Base-by-base conservation (phyloP, 2,113 vertebrate genomes). In the Fregata magnificens region DNA sequence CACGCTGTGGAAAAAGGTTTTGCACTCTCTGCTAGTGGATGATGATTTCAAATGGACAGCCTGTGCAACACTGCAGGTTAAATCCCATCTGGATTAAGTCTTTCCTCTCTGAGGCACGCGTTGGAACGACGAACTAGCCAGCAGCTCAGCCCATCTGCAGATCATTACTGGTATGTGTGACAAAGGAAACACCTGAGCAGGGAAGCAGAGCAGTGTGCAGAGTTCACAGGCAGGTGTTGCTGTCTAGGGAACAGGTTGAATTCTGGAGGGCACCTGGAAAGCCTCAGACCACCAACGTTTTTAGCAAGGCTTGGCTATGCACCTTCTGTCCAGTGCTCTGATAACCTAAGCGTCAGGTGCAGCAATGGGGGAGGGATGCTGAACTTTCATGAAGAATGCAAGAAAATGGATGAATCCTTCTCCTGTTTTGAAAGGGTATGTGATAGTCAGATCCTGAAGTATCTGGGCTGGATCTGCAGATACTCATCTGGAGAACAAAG, bases 111-210 rank as follows among this genome's bases (percentile, higher is more conserved):
- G 32, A 95, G 53, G 83, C 78, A 76, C 0, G 2, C 34, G 58
- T 79, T 72, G 38, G 73, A 89, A 58, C 1, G 1, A 87, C 3
- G 4, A 69, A 80, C 36, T 25, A 45, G 58, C 40, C 78, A 87
- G 74, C 86, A 96, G 42, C 50, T 82, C 62, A 86, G 94, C 71
- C 94, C 97, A 97, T 95, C 94, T 97, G 94, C 93, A 96, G 89
- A 83, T 80, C 93, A 58, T 97, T 97, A 96, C 38, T 29, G 63
- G 78, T 88, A 38, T 1, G 7, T 81, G 79, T 95, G 94, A 95
- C 91, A 91, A 93, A 92, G 89, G 77, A 96, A 97, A 88, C 94
- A 97, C 96, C 96, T 96, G 94, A 97, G 62, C 62, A 40, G 42
- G n/a, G 74, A 85, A 85, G 34, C 56, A 90, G 58, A 81, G 56